phyloP scores from a whole-genome alignment of 2,888 invertebrate species.

The Hyposoter didymator region DNA sequence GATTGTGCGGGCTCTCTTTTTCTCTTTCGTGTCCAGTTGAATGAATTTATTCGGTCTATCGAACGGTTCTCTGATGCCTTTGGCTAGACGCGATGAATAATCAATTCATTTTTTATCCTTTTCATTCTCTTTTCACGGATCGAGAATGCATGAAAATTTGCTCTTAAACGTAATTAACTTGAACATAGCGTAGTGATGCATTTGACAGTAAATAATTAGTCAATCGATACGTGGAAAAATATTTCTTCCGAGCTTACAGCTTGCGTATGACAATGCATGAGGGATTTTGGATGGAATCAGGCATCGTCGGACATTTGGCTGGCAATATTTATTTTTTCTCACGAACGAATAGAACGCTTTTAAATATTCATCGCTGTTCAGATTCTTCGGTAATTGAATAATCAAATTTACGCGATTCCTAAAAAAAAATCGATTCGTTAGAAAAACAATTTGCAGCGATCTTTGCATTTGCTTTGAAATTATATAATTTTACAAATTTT shows the following conservation, averaged over 20 bases:
- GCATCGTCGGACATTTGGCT: not conserved
- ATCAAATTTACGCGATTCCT: not conserved
- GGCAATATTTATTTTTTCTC: not conserved
- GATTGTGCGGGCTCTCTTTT: slow-evolving; percentile 30
- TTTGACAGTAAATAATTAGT: slow-evolving; percentile 18
- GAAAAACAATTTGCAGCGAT: too few relatives aligned
- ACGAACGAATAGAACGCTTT: not conserved
- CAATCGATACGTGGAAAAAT: slow-evolving; percentile 16
- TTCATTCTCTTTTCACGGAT: not conserved
- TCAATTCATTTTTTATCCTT: slow-evolving; percentile 40
- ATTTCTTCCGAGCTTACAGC: not conserved
- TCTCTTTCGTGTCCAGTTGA: slow-evolving; percentile 31
- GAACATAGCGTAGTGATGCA: not conserved
- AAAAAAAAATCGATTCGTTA: not conserved
- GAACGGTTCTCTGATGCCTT: slow-evolving; percentile 36
- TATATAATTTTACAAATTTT: too few relatives aligned
- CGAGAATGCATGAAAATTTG: slow-evolving; percentile 38
- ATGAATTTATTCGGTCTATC: slow-evolving; percentile 52
- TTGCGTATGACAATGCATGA: not conserved
- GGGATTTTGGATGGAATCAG: not conserved
- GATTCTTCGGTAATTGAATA: not conserved
- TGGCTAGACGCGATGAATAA: slow-evolving; percentile 52
- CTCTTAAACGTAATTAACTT: slow-evolving; percentile 42
- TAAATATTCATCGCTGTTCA: not conserved
- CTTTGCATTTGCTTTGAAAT: too few relatives aligned